Conservation (phyloP, 1,140 invertebrate species). For the Calosoma granatense region DNA sequence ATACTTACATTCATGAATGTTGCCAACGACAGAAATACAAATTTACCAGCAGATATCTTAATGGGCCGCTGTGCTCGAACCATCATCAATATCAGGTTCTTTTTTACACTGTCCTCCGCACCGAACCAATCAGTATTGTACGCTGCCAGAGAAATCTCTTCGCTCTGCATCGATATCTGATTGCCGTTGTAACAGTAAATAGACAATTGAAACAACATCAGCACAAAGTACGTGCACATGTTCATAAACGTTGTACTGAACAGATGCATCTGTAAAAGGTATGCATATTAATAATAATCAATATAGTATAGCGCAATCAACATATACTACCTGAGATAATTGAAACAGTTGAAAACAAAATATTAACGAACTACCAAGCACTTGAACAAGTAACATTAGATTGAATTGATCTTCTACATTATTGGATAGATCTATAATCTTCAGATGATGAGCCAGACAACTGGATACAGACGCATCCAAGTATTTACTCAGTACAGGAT, state of each 20-base stretch:
- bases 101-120: slow-evolving; percentile 26
- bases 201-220: slow-evolving; percentile 18
- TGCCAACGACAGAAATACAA: slow-evolving; percentile 37
- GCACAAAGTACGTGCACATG: slow-evolving; percentile 13
- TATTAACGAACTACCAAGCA: slow-evolving; percentile 14
- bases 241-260: slow-evolving; percentile 12
- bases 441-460: slow-evolving; percentile 15
- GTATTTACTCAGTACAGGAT: neutral
- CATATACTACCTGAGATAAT: slow-evolving; percentile 16
- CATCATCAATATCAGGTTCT: slow-evolving; percentile 37
- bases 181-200: slow-evolving; percentile 18
- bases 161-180: slow-evolving; percentile 20
- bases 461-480: neutral
- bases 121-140: slow-evolving; percentile 22
- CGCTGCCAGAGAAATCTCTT: slow-evolving; percentile 16
- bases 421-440: slow-evolving; percentile 15
- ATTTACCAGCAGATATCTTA: slow-evolving; percentile 37
- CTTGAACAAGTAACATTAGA: slow-evolving; percentile 16
- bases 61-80: slow-evolving; percentile 32
- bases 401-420: slow-evolving; percentile 13
- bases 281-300: neutral
- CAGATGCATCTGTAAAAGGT: neutral
- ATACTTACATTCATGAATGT: slow-evolving; percentile 36
- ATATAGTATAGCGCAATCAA: neutral
- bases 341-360: slow-evolving; percentile 19